Base-by-base conservation (phyloP, 2,888 invertebrate genomes). In the Netelia virgata region DNA sequence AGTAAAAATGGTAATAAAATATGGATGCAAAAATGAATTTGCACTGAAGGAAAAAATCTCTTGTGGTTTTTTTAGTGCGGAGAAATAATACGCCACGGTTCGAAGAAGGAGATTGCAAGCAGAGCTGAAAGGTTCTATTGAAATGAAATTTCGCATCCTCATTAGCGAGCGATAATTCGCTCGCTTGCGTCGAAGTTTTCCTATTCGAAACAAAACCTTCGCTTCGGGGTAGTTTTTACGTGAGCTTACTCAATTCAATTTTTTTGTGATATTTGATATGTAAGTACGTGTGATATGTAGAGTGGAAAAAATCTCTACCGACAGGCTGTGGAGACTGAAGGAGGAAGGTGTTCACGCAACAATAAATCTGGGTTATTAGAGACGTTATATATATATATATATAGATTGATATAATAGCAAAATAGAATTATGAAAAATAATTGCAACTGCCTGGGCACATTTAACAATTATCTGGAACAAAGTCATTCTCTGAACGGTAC, bases 91-190 rank as follows among this genome's bases (percentile, higher is more conserved):
- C 50, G 16, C 50, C 16, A 11, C 9, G 16, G 36, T 57, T 70
- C n/a, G 55, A 55, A 75, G 55, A 72, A 75, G 53, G 20, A 50
- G n/a, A 47, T 53, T 43, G 23, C 47, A 66, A 64, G 66, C 41
- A 57, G 43, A 55, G 61, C 16, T 43, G 64, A 11, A 75, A 69
- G 55, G 74, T 76, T 50, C 72, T 74, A 82, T 85, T 85, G 66
- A 85, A 85, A 75, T 74, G 78, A 64, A 75, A 75, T 75, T 85
- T 69, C 70, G 43, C 75, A 18, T 73, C 74, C 84, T 74, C 78
- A 82, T 79, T 77, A 82, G 74, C 69, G 64, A 53, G 69, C 18
- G 50, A 28, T 47, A 47, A 64, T 57, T 72, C 66, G 10, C 57
- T 63, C 64, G 63, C 47, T 47, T 47, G 14, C 47, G 47, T 3